Evolutionary conservation across 2,888 invertebrate species (phyloP).

Genomic region (Nebria salina): DNA sequence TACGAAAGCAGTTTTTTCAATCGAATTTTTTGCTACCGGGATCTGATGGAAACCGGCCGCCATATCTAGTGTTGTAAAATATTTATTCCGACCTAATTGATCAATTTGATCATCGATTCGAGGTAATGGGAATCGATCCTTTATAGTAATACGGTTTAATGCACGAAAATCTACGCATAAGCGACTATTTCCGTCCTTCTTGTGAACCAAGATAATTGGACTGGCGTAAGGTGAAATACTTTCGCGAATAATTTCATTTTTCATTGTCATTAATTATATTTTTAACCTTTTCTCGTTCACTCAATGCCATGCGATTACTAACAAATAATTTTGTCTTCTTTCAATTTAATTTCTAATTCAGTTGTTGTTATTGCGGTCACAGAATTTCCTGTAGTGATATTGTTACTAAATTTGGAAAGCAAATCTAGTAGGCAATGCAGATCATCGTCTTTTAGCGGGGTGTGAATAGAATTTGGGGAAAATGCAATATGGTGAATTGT

Average conservation of each 20-base stretch:
- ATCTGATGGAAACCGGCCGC: slow-evolving; percentile 18
- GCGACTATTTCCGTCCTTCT: slow-evolving; percentile 45
- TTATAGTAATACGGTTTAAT: slow-evolving; percentile 50
- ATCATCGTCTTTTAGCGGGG: no score
- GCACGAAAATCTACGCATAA: slow-evolving; percentile 26
- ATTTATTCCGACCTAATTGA: slow-evolving; percentile 41
- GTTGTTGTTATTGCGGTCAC: no score
- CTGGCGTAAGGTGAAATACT: slow-evolving; percentile 37
- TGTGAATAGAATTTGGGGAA: no score
- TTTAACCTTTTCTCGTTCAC: no score
- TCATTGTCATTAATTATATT: no score
- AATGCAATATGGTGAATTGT: no score
- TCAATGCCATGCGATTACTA: no score
- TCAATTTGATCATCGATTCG: slow-evolving; percentile 52
- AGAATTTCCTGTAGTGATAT: no score
- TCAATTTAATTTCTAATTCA: no score
- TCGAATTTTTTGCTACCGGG: background rate
- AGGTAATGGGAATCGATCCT: slow-evolving; percentile 54
- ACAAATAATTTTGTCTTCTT: no score
- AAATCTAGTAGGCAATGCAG: no score
- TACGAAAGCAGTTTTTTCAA: slow-evolving; percentile 7
- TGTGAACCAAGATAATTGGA: slow-evolving; percentile 28
- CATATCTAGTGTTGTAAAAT: slow-evolving; percentile 12
- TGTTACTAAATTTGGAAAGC: no score
- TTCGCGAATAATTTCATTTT: background rate